A percentile compares a stretch with the other conserved stretches of the same genome.
Conservation (phyloP, 2,888 invertebrate genomes). For the Campopleginae sp. region DNA sequence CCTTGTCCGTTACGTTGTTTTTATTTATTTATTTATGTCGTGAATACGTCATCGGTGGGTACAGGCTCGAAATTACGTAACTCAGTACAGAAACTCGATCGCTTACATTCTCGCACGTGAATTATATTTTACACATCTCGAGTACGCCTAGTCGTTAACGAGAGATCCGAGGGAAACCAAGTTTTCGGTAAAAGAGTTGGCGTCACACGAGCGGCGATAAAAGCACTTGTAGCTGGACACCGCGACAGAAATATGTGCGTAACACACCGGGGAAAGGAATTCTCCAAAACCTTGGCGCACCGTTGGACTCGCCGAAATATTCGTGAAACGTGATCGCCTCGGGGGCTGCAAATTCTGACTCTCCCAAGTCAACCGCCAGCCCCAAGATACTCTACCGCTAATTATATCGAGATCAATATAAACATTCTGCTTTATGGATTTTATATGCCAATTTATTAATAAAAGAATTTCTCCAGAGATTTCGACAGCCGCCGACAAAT, state of each 20-base stretch:
- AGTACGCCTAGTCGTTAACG: constrained; percentile 2
- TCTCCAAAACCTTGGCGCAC: constrained; percentile 68
- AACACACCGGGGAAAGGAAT: constrained; percentile 62
- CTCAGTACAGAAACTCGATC: constrained; percentile 71
- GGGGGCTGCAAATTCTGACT: neutral
- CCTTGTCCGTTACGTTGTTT: constrained; percentile 36
- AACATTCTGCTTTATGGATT: neutral
- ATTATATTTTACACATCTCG: neutral
- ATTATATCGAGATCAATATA: constrained; percentile 13
- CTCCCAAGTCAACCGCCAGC: neutral
- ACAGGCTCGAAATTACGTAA: constrained; percentile 71
- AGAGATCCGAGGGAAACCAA: neutral
- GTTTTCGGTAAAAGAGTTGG: constrained; percentile 6
- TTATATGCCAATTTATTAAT: constrained; percentile 10
- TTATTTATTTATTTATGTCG: constrained; percentile 15
- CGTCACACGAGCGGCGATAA: constrained; percentile 7
- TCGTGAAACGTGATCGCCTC: constrained; percentile 19
- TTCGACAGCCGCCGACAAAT: neutral
- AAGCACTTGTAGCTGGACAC: constrained; percentile 8
- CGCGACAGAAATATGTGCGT: constrained; percentile 23
- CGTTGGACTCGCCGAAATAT: constrained; percentile 18
- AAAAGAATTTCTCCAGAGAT: neutral
- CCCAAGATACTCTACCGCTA: neutral
- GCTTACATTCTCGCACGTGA: constrained; percentile 40
- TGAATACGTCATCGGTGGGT: constrained; percentile 9